Evolutionary conservation across 1,140 invertebrate species (phyloP), one percentile per base, ranked within the genome.

Genomic region (Chrysopa pallens): DNA sequence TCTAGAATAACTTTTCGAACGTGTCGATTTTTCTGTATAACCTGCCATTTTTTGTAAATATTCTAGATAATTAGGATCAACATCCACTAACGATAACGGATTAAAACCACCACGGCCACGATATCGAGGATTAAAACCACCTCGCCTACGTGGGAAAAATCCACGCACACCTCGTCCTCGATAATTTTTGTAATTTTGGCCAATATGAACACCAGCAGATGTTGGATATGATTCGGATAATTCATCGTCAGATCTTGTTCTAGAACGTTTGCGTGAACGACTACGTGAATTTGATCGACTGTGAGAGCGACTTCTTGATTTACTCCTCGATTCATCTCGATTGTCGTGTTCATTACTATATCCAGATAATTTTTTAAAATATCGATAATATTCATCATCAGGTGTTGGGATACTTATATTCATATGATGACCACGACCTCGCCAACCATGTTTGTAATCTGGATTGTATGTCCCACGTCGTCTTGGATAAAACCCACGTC

Each of bases 281-380:
- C 49, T 49, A 13, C 52, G 42, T 28, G 46, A 46, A 4, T 57
- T 45, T 36, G 48, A 52, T 40, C 52, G 53, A 38, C 52, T 54
- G 27, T 49, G 55, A 2, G 51, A 52, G 23, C 45, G 39, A 12
- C 49, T 50, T 29, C 53, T 42, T 28, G 47, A 48, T 12, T 33
- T 12, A 39, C 39, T 42, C n/a, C n/a, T 35, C 53, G 52, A 27
- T 55, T 54, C 17, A 39, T 61, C 55, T 47, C 61, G 52, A 40
- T 57, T 56, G 48, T 61, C 59, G 53, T 44, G 50, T 42, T 40
- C 57, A 52, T 45, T 57, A 23, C 2, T 23, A 23, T 23, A 23
- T 49, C 59, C 52, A 40, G 58, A 53, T 45, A 68, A 44, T 46
- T 63, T 68, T 45, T 66, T 63, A 48, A 70, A 68, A 50, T 68